Base-by-base conservation (phyloP, 2,888 invertebrate species). In the Drosophila sordidula region DNA sequence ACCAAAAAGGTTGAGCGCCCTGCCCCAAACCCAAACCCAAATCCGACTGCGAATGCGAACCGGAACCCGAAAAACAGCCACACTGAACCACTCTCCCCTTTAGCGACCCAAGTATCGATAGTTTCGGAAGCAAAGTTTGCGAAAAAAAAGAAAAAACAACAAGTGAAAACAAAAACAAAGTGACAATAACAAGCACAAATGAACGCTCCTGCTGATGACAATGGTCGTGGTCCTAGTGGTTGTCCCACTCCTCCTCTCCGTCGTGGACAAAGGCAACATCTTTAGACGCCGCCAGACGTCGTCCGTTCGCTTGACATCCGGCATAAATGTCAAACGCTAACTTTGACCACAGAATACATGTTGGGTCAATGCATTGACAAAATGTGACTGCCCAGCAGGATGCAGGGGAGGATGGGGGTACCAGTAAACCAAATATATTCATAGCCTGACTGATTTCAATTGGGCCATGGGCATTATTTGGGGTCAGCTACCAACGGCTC, bases 181-280 rank as follows among this genome's bases (percentile, higher is more conserved):
- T 84, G 83, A 84, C 83, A 83, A 83, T 88, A 83, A 89, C 83
- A 83, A 88, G 87, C 87, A 78, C 87, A 88, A 83, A 88, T 80
- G 89, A 65, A 80, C 61, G 75, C 64, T 58, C 18, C 70, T 72
- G 80, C 59, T 66, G 77, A 74, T 88, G 87, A 83, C 82, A 86
- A 83, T 88, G 78, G 68, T 16, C 44, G 34, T 26, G 18, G 22
- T 9, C 47, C 32, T 16, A 18, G 26, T 9, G 9, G 12, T 8
- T 5, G 2, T 8, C 26, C n/a, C 3, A 0, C 22, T 11, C 3
- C 38, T 4, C 22, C 3, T 3, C 29, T 16, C 22, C 12, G 46
- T 12, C 8, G 41, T 14, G 41, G 70, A 76, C 76, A 70, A 70
- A 58, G 42, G 62, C 50, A 58, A 59, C 62, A 44, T 77, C 77